Evolutionary conservation across 2,888 invertebrate genomes (phyloP).

Genomic region (Resseliella maxima): DNA sequence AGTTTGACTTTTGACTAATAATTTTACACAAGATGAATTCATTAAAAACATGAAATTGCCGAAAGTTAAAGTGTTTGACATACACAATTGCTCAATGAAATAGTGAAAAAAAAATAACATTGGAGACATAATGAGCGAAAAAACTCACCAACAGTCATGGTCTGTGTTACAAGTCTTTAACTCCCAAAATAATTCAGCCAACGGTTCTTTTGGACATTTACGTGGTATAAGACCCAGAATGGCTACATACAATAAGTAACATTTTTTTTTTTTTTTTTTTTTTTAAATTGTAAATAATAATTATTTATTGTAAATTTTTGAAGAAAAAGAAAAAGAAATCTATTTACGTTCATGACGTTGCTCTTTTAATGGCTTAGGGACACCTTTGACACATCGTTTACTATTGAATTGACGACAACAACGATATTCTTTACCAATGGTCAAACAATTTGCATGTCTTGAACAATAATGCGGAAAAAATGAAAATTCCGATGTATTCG

Average conservation of each 20-base stretch:
- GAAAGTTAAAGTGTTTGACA: no score
- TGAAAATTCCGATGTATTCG: slow-evolving; percentile 67
- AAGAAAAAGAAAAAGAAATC: background rate
- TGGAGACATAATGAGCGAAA: no score
- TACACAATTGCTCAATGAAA: no score
- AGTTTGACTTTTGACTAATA: no score
- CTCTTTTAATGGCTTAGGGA: slow-evolving; percentile 70
- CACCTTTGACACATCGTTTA: slow-evolving; percentile 72
- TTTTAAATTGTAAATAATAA: background rate
- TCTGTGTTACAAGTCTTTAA: slow-evolving; percentile 77
- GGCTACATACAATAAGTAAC: slow-evolving; percentile 69
- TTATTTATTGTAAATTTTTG: background rate
- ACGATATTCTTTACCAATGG: slow-evolving; percentile 64
- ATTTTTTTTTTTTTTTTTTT: no score
- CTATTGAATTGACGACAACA: slow-evolving; percentile 67
- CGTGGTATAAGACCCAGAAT: slow-evolving; percentile 77
- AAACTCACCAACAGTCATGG: slow-evolving; percentile 79
- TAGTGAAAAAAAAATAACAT: no score
- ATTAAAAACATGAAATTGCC: no score
- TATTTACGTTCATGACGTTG: slow-evolving; percentile 66
- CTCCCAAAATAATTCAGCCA: slow-evolving; percentile 78
- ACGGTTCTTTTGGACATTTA: slow-evolving; percentile 75
- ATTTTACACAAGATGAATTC: no score
- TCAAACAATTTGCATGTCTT: slow-evolving; percentile 65
- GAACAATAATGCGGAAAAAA: slow-evolving; percentile 66